A percentile compares a stretch with the other conserved stretches of the same genome.
phyloP scores from a whole-genome alignment of 2,888 invertebrate species.

The Vannuccia rotundouncinata region DNA sequence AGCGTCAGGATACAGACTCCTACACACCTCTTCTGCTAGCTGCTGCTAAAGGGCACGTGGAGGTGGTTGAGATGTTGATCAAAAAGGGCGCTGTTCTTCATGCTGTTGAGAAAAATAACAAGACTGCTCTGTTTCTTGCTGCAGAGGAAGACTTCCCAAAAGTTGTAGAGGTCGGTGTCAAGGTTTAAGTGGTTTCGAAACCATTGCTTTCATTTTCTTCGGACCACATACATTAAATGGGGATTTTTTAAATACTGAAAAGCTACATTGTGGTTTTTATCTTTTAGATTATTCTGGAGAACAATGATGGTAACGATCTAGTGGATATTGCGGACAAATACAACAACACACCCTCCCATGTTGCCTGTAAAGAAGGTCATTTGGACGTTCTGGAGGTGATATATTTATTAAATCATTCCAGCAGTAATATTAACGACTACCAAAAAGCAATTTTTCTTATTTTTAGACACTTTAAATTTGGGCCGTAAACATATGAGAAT shows the following conservation, averaged over 20 bases:
- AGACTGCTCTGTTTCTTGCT: slow-evolving; percentile 56
- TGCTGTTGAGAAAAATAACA: slow-evolving; percentile 57
- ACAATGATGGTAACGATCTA: slow-evolving; percentile 41
- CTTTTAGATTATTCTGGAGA: background rate
- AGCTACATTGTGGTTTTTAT: too few species aligned
- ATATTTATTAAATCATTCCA: too few species aligned
- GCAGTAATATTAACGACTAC: too few species aligned
- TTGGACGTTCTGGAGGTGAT: background rate
- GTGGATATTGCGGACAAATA: slow-evolving; percentile 57
- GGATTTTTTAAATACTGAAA: background rate
- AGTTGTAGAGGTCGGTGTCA: slow-evolving; percentile 43
- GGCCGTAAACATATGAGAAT: too few species aligned
- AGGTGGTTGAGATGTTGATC: slow-evolving; percentile 52
- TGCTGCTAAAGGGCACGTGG: slow-evolving; percentile 53
- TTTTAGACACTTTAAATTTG: too few species aligned
- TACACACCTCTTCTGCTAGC: slow-evolving; percentile 57
- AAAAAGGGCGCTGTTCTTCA: slow-evolving; percentile 52
- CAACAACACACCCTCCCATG: slow-evolving; percentile 58
- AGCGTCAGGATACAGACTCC: slow-evolving; percentile 55
- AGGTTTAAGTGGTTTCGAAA: slow-evolving; percentile 11
- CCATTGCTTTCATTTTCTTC: background rate
- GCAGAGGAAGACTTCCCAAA: slow-evolving; percentile 55
- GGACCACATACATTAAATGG: background rate
- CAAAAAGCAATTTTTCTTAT: too few species aligned
- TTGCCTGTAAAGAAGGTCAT: slow-evolving; percentile 55